Conservation (phyloP, 2,113 vertebrate species). For the Scolopax mira region DNA sequence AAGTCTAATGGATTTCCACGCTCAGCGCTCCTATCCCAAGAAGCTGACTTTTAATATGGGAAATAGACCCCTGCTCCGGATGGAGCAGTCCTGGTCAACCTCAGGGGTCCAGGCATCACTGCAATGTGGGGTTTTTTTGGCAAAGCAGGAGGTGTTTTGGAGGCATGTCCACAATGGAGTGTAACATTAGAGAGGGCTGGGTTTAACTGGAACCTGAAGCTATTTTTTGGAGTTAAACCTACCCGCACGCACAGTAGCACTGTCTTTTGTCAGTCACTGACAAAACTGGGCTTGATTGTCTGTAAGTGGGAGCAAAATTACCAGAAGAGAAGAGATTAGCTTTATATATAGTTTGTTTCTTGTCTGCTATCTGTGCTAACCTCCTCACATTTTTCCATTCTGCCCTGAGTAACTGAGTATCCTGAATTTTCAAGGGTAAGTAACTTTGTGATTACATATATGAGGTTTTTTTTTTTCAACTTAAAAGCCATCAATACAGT, state of each 20-base stretch:
- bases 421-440: neutral
- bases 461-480: neutral
- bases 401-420: neutral
- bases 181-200: neutral
- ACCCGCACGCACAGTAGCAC: neutral
- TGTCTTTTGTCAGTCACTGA: neutral
- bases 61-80: neutral
- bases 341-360: neutral
- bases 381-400: neutral
- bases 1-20: constrained; percentile 30
- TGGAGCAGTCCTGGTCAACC: neutral
- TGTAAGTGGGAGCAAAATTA: neutral
- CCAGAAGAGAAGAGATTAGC: neutral
- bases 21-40: constrained; percentile 29
- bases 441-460: neutral
- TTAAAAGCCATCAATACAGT: constrained; percentile 35
- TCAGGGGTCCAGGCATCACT: neutral
- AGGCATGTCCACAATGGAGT: neutral
- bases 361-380: neutral
- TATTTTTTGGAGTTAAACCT: neutral
- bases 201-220: neutral
- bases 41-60: constrained; percentile 34
- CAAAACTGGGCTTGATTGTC: neutral
- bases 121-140: neutral
- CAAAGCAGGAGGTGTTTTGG: neutral